These are phyloP conservation scores for Donacobius atricapilla DNA, from an alignment of 2,113 vertebrate species.

Conservation along the genomic window DNA sequence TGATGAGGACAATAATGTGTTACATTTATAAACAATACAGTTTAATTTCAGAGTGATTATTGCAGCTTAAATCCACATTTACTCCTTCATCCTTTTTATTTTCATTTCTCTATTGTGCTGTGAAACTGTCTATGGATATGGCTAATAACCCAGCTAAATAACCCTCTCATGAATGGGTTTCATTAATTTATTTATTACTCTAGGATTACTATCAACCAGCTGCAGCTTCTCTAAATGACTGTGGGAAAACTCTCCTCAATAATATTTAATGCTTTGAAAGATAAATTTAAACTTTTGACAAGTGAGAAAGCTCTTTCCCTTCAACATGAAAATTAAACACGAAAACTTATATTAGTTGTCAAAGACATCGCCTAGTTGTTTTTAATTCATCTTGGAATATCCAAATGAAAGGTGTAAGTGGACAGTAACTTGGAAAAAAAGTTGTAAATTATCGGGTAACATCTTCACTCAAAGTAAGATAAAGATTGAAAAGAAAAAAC, in stretches of 20 bases:
- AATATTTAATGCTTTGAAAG: constrained; percentile 1
- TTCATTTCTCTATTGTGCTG: constrained; percentile 78
- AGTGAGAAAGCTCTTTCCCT: not conserved
- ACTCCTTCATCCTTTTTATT: constrained; percentile 74
- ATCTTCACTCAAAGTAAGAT: not conserved
- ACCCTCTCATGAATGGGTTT: constrained; percentile 80
- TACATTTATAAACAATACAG: constrained; percentile 49
- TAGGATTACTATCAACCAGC: constrained; percentile 64
- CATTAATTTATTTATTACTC: constrained; percentile 46
- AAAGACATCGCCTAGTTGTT: not conserved
- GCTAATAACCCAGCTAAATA: constrained; percentile 82
- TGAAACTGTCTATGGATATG: constrained; percentile 78
- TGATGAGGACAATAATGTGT: constrained; percentile 58
- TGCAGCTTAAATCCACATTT: constrained; percentile 71
- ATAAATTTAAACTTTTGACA: not conserved
- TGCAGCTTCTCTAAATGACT: constrained; percentile 41
- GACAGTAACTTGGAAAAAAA: not conserved
- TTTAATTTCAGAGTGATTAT: constrained; percentile 68
- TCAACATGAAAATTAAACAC: not conserved
- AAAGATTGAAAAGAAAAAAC: not conserved
- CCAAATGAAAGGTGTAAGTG: not conserved
- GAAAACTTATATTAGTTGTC: not conserved
- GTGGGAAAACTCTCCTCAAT: constrained; percentile 17
- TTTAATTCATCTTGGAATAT: not conserved
- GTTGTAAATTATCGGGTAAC: not conserved